Percentiles rank a stretch among this genome's conserved stretches.
Conservation (phyloP, 2,113 vertebrate genomes). For the Pitta sordida region DNA sequence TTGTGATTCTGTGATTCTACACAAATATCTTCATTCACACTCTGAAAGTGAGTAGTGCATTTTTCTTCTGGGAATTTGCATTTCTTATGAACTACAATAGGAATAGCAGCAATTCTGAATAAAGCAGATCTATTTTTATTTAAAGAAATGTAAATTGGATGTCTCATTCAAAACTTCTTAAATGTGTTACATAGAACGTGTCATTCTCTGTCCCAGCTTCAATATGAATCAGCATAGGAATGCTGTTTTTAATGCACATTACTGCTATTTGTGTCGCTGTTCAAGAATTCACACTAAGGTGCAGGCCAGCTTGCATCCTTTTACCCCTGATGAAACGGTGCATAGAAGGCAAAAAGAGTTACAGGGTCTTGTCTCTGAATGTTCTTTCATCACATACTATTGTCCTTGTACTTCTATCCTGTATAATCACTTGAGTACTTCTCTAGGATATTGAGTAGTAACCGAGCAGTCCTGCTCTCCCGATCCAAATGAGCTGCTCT, state of each 20-base stretch:
- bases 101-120: background rate
- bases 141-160: slow-evolving; percentile 5
- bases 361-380: background rate
- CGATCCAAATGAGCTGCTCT: background rate
- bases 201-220: slow-evolving; percentile 1
- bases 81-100: background rate
- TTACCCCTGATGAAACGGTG: background rate
- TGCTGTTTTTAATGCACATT: background rate
- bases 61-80: slow-evolving; percentile 25
- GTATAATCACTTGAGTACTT: background rate
- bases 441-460: background rate
- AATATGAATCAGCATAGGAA: background rate
- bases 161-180: background rate
- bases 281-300: background rate
- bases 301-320: background rate
- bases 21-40: background rate
- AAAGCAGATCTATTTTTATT: slow-evolving; percentile 19
- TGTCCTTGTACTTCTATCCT: slow-evolving; percentile 1
- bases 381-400: background rate
- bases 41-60: background rate
- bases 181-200: background rate
- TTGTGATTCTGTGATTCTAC: background rate
- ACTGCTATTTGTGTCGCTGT: background rate
- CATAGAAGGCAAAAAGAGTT: background rate
- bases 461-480: background rate